phyloP scores from a whole-genome alignment of 2,797 vertebrate genomes.

The Choloepus didactylus region DNA sequence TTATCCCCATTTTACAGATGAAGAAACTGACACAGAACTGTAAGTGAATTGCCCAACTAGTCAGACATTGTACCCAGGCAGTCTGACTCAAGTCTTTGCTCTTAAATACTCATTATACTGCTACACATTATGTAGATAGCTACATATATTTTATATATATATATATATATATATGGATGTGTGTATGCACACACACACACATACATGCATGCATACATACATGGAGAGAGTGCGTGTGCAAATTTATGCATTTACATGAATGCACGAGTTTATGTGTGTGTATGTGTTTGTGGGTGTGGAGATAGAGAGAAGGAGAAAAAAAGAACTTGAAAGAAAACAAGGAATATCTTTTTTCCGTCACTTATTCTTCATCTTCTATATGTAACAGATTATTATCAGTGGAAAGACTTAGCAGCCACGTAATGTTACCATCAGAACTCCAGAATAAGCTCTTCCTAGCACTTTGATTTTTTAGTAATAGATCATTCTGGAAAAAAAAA shows the following conservation, averaged over 20 bases:
- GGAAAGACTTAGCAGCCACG: background rate
- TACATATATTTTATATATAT: background rate
- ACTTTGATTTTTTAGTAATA: conserved; percentile 15
- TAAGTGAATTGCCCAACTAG: background rate
- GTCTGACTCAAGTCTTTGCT: background rate
- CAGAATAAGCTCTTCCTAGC: background rate
- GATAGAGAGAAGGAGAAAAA: background rate
- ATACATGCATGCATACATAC: too few species aligned
- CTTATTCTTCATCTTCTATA: background rate
- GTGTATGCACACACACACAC: background rate
- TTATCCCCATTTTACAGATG: background rate
- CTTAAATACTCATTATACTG: background rate
- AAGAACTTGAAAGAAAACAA: background rate
- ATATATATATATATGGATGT: background rate
- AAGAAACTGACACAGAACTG: background rate
- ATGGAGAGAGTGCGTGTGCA: background rate
- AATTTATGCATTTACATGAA: background rate
- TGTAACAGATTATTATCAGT: background rate
- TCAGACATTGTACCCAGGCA: background rate
- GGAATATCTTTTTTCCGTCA: background rate
- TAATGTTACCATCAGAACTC: background rate
- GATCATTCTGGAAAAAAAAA: background rate
- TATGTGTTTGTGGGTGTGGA: background rate
- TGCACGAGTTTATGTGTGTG: background rate
- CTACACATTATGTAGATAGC: background rate